Evolutionary conservation across 2,113 vertebrate genomes (phyloP).

Genomic region (Okapia johnstoni): DNA sequence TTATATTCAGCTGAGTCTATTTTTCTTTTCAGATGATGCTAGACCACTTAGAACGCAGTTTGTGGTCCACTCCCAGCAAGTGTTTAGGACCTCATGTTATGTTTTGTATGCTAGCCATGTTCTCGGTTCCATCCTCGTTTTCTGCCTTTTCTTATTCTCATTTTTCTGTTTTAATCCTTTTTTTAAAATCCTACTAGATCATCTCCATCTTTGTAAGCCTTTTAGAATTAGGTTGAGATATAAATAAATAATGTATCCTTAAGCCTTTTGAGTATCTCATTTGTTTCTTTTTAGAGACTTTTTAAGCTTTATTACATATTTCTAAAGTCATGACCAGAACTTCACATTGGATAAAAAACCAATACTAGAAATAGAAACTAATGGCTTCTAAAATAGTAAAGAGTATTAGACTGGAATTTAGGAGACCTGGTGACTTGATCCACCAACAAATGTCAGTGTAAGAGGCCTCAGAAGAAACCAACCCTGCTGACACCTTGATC

Average conservation of each 20-base stretch:
- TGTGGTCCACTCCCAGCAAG: not conserved
- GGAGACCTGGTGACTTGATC: not conserved
- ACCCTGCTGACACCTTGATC: not conserved
- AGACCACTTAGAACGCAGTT: not conserved
- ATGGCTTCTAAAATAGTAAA: slow-evolving; percentile 31
- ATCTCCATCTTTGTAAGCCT: slow-evolving; percentile 34
- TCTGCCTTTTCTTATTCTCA: slow-evolving; percentile 5
- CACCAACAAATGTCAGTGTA: not conserved
- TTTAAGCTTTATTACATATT: not conserved
- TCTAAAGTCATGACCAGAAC: not conserved
- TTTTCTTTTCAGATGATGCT: slow-evolving; percentile 32
- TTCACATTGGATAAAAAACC: slow-evolving; percentile 14
- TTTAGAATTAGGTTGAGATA: slow-evolving; percentile 18
- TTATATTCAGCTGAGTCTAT: not conserved
- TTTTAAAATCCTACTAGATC: not conserved
- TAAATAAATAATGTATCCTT: slow-evolving; percentile 46
- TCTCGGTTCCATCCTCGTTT: slow-evolving; percentile 25
- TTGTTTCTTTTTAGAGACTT: slow-evolving; percentile 42
- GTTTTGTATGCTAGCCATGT: not conserved
- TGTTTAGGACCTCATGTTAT: slow-evolving; percentile 10
- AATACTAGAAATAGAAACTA: slow-evolving; percentile 15
- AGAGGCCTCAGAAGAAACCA: slow-evolving; percentile 9
- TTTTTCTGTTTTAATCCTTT: slow-evolving; percentile 47
- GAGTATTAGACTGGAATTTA: not conserved
- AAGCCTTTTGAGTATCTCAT: slow-evolving; percentile 26